Evolutionary conservation across 2,113 vertebrate species (phyloP).

Genomic region (cat (Felis catus)): DNA sequence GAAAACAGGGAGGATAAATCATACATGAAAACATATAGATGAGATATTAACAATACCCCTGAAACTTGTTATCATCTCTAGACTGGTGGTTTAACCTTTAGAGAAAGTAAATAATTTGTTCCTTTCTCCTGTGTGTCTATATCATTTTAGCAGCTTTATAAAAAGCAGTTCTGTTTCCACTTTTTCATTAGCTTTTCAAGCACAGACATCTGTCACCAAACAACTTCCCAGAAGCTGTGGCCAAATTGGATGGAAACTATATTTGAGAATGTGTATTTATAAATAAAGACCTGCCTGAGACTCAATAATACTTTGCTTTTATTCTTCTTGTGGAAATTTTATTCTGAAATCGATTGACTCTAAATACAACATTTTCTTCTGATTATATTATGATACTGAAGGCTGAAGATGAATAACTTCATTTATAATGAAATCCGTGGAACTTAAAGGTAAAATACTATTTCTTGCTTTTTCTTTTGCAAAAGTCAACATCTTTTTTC

Average conservation of each 20-base stretch:
- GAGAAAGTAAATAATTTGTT: slow-evolving; percentile 22
- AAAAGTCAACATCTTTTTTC: background rate
- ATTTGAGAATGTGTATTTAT: background rate
- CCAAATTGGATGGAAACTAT: background rate
- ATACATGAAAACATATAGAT: background rate
- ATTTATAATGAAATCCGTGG: slow-evolving; percentile 30
- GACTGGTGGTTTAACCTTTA: background rate
- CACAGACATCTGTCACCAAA: background rate
- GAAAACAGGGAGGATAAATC: background rate
- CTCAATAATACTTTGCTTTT: background rate
- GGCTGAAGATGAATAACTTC: background rate
- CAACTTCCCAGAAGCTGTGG: background rate
- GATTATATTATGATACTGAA: background rate
- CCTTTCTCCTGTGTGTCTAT: background rate
- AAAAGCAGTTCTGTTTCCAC: background rate
- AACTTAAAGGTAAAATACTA: background rate
- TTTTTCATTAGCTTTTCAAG: slow-evolving; percentile 30
- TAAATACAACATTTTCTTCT: slow-evolving; percentile 19
- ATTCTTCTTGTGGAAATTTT: slow-evolving; percentile 18
- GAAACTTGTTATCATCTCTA: slow-evolving; percentile 9
- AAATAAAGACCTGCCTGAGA: background rate
- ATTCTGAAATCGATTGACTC: background rate
- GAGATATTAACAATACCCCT: background rate
- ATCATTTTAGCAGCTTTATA: background rate
- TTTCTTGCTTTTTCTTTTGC: background rate